These are phyloP conservation scores for Mimas tiliae DNA, from an alignment of 2,888 invertebrate species.

Conservation along the genomic window DNA sequence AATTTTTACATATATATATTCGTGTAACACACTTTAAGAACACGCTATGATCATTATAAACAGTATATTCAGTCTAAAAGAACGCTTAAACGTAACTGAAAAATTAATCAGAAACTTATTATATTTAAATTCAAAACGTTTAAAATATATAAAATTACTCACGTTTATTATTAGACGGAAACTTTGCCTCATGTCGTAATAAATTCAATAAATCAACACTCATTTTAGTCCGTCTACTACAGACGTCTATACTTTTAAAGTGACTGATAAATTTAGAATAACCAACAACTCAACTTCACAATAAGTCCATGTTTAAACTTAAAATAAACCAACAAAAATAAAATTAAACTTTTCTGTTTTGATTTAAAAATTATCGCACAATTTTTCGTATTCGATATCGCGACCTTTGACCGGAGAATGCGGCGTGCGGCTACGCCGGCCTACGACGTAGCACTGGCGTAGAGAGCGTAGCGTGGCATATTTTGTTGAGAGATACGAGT, in stretches of 20 bases:
- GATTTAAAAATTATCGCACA: neutral
- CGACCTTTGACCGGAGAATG: constrained; percentile 46
- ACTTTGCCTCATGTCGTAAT: constrained; percentile 61
- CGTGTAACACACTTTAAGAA: too few relatives aligned
- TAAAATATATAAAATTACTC: constrained; percentile 41
- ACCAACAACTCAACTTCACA: constrained; percentile 37
- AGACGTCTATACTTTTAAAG: neutral
- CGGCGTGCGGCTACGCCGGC: constrained; percentile 71
- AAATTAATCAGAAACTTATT: too few relatives aligned
- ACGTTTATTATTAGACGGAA: constrained; percentile 56
- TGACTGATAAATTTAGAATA: constrained; percentile 27
- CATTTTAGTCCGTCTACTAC: constrained; percentile 58
- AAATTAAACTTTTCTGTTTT: neutral
- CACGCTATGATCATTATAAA: too few relatives aligned
- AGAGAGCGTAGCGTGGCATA: constrained; percentile 34
- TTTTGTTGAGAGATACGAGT: constrained; percentile 28
- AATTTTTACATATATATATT: too few relatives aligned
- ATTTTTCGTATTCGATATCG: constrained; percentile 55
- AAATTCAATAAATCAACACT: constrained; percentile 66
- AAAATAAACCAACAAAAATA: neutral
- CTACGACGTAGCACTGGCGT: constrained; percentile 78
- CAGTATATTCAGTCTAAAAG: too few relatives aligned
- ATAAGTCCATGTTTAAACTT: neutral
- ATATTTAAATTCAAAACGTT: too few relatives aligned
- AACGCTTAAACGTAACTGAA: too few relatives aligned